A percentile compares a stretch with the other conserved stretches of the same genome.
These are phyloP conservation scores for Chaenogobius annularis DNA, from an alignment of 2,113 vertebrate genomes.

Conservation along the genomic window DNA sequence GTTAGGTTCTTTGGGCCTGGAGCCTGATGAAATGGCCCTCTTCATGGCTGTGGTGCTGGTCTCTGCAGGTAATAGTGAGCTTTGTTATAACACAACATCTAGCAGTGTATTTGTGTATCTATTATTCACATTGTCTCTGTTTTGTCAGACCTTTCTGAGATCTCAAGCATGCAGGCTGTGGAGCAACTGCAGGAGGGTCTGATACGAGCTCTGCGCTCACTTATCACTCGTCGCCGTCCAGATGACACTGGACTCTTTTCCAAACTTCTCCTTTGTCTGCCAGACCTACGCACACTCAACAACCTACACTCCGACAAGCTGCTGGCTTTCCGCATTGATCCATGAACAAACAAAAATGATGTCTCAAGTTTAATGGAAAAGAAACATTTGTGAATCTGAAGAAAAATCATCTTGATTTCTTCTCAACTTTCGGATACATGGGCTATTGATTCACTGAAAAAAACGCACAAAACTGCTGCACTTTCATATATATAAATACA, in stretches of 20 bases:
- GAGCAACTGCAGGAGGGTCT: conserved; percentile 81
- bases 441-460: background rate
- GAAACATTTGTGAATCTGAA: conserved; percentile 43
- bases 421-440: conserved; percentile 29
- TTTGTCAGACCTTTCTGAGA: conserved; percentile 73
- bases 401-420: background rate
- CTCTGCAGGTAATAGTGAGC: conserved; percentile 75
- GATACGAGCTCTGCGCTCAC: conserved; percentile 73
- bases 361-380: conserved; percentile 18
- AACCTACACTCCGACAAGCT: conserved; percentile 82
- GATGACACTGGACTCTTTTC: conserved; percentile 74
- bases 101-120: background rate
- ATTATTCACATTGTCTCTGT: conserved; percentile 29
- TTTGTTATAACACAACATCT: background rate
- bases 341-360: conserved; percentile 53
- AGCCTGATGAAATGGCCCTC: conserved; percentile 81
- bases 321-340: conserved; percentile 79
- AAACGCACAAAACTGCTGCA: background rate
- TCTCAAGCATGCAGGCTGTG: conserved; percentile 71
- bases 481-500: background rate
- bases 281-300: conserved; percentile 82
- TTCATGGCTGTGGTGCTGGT: conserved; percentile 83
- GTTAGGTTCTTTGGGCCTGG: conserved; percentile 72
- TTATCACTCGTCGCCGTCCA: conserved; percentile 72
- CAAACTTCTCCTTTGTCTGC: conserved; percentile 78